A percentile compares a stretch with the other conserved stretches of the same genome.
Conservation (phyloP, 1,140 invertebrate genomes). For the Drosophila erecta region DNA sequence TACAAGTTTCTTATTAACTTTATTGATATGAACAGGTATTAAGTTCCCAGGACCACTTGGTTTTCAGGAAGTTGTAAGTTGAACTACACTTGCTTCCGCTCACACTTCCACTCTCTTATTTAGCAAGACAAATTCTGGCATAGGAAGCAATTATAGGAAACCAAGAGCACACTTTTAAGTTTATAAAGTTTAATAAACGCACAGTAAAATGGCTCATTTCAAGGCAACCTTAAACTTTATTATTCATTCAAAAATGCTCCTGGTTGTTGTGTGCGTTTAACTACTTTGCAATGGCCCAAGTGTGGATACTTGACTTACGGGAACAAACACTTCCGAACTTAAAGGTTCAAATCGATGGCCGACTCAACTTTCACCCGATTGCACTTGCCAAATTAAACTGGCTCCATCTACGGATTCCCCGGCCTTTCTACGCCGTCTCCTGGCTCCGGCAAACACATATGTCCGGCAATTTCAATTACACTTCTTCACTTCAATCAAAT, state of each 20-base stretch:
- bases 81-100: background rate
- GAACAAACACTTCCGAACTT: background rate
- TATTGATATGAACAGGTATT: slow-evolving; percentile 11
- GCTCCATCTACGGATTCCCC: background rate
- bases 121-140: background rate
- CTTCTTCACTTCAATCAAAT: slow-evolving; percentile 78
- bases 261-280: too few relatives aligned
- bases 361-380: slow-evolving; percentile 36
- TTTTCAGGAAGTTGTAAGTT: slow-evolving; percentile 2
- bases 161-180: too few relatives aligned
- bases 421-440: background rate
- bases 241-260: too few relatives aligned
- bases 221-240: too few relatives aligned
- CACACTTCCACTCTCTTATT: background rate
- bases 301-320: background rate
- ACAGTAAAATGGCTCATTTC: too few relatives aligned
- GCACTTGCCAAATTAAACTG: slow-evolving; percentile 52
- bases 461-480: slow-evolving; percentile 73
- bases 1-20: slow-evolving; percentile 44
- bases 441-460: slow-evolving; percentile 40
- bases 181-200: too few relatives aligned
- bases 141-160: too few relatives aligned
- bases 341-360: slow-evolving; percentile 5
- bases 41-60: slow-evolving; percentile 2
- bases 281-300: too few relatives aligned